Conservation (phyloP, 2,113 vertebrate genomes). For the human (Homo sapiens) region DNA sequence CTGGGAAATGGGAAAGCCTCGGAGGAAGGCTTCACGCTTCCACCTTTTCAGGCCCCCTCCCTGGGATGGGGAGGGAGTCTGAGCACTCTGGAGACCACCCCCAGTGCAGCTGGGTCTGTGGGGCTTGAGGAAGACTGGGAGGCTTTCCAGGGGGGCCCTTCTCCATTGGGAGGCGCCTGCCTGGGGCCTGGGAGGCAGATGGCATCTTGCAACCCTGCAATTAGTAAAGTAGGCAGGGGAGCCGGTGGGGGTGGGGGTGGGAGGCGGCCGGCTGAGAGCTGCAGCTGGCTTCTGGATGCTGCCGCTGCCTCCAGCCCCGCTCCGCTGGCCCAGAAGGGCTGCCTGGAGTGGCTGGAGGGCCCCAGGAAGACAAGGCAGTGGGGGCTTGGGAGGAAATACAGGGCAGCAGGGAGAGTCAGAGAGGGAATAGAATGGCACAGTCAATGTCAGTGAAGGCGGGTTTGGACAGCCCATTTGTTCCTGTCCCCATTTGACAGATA, state of each 20-base stretch:
- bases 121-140: neutral
- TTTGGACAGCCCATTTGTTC: neutral
- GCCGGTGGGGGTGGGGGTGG: neutral
- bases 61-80: neutral
- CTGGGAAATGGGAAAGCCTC: neutral
- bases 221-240: conserved; percentile 64
- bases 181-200: conserved; percentile 70
- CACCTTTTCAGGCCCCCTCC: neutral
- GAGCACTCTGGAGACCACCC: neutral
- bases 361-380: neutral
- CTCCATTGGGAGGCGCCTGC: neutral
- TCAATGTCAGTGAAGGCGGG: no score
- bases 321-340: neutral
- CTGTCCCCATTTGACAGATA: neutral
- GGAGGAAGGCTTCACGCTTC: neutral
- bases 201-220: conserved; percentile 72
- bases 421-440: neutral
- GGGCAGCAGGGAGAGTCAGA: neutral
- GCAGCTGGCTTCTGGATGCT: conserved; percentile 42
- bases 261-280: neutral
- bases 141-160: conserved; percentile 28
- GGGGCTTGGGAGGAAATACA: neutral
- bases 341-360: neutral
- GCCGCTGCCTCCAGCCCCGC: neutral
- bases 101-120: neutral